Conservation (phyloP, 2,888 invertebrate genomes). For the Tachystola acroxantha region DNA sequence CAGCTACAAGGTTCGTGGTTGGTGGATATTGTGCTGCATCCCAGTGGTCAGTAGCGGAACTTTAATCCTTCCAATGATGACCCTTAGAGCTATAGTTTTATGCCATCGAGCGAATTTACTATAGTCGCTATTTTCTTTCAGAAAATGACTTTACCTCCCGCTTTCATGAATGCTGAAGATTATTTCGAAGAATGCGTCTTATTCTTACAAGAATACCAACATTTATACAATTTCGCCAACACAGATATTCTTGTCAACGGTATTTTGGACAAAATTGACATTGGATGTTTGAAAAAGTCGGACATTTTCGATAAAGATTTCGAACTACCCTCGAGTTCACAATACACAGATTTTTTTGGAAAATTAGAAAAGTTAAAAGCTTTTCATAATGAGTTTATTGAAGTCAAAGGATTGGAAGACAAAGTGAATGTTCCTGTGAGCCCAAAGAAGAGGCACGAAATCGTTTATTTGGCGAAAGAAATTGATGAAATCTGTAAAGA, state of each 20-base stretch:
- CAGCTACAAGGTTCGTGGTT: too few species aligned
- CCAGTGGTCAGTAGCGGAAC: too few species aligned
- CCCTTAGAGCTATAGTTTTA: too few species aligned
- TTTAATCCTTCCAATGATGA: too few species aligned
- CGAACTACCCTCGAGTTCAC: slow-evolving; percentile 17
- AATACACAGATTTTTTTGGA: slow-evolving; percentile 31
- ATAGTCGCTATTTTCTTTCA: too few species aligned
- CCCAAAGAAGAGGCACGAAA: slow-evolving; percentile 85
- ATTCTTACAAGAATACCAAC: slow-evolving; percentile 79
- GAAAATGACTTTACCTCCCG: slow-evolving; percentile 47
- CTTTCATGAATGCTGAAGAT: slow-evolving; percentile 33
- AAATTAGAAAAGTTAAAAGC: slow-evolving; percentile 33
- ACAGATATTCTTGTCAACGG: slow-evolving; percentile 79
- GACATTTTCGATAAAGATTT: slow-evolving; percentile 32
- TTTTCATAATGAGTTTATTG: slow-evolving; percentile 23
- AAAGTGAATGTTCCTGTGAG: slow-evolving; percentile 59
- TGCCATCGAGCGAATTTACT: too few species aligned
- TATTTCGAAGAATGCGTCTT: slow-evolving; percentile 77
- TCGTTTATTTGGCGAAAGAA: slow-evolving; percentile 77
- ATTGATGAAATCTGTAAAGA: slow-evolving; percentile 69
- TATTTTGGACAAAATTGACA: slow-evolving; percentile 73
- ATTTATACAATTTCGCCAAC: slow-evolving; percentile 82
- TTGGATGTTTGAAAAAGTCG: slow-evolving; percentile 33
- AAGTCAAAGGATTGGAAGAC: slow-evolving; percentile 18
- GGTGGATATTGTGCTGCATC: too few species aligned